Base-by-base conservation (phyloP, 1,140 invertebrate genomes). In the Zophobas atratus region DNA sequence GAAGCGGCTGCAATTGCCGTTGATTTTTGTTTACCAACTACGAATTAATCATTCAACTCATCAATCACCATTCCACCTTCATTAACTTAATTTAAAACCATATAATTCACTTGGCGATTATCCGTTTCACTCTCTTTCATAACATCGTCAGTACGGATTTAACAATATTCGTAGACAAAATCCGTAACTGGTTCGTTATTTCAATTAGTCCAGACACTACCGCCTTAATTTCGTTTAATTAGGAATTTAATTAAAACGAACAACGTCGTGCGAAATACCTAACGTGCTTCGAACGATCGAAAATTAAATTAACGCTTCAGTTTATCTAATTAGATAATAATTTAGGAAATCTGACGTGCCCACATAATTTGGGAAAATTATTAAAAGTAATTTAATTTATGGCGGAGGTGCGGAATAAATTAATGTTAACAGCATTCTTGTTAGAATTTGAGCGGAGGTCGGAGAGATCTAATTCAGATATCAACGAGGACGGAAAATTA, bases 81-180 rank as follows among this genome's bases (percentile, higher is more conserved):
- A 51, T 51, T 51, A 51, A 4, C 49, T 51, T 51, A 51, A 51
- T 51, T 51, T 51, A 51, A 51, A 51, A 51, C 49, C 49, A 51
- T 51, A 51, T 51, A 51, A 51, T 51, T 51, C 49, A 51, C 49
- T 51, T 2, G 2, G 2, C 3, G 6, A 51, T 20, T 51, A 51
- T 51, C 49, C 49, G n/a, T 51, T 51, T 20, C 49, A 20, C 2
- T 20, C n/a, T 4, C 49, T 51, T 51, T 51, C n/a, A 20, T 20
- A 51, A 51, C 49, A 20, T 20, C 49, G n/a, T 51, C 49, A 51
- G 3, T 20, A 51, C 4, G 6, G 49, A 46, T 46, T 46, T 46
- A 46, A 3, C 3, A 46, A 46, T 3, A 46, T 4, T 4, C 6
- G 3, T 46, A 46, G 43, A 46, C 43, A 20, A 20, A 20, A 20